Percentiles rank a stretch among this genome's conserved stretches.
Evolutionary conservation across 2,113 vertebrate species (phyloP).

Genomic region (Uria lomvia): DNA sequence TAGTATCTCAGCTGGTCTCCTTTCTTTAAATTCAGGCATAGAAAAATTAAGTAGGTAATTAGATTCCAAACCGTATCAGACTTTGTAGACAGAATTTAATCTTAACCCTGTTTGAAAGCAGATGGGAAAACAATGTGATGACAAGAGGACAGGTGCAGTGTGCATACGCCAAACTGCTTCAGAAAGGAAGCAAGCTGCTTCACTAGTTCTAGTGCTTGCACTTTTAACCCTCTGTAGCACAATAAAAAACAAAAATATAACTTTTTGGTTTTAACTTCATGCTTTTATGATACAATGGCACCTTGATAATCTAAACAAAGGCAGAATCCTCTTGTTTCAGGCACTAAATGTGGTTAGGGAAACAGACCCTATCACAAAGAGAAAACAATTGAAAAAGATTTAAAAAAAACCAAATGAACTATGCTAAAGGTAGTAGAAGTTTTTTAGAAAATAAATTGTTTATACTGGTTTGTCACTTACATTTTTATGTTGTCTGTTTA

Average conservation of each 20-base stretch:
- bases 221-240: neutral
- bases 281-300: neutral
- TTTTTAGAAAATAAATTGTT: neutral
- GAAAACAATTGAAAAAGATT: neutral
- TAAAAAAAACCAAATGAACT: neutral
- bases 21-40: slow-evolving; percentile 11
- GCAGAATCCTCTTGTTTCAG: neutral
- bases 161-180: neutral
- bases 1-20: neutral
- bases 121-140: slow-evolving; percentile 33
- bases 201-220: neutral
- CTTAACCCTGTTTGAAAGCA: neutral
- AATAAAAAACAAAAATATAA: neutral
- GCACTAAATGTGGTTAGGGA: neutral
- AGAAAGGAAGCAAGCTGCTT: slow-evolving; percentile 12
- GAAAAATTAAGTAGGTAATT: neutral
- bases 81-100: neutral
- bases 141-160: neutral
- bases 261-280: neutral
- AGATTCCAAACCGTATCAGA: neutral
- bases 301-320: neutral
- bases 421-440: neutral
- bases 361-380: neutral
- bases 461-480: neutral
- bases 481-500: neutral